Percentiles rank a stretch among this genome's conserved stretches.
Evolutionary conservation across 2,113 vertebrate species (phyloP).

Genomic region (Ageneiosus marmoratus): DNA sequence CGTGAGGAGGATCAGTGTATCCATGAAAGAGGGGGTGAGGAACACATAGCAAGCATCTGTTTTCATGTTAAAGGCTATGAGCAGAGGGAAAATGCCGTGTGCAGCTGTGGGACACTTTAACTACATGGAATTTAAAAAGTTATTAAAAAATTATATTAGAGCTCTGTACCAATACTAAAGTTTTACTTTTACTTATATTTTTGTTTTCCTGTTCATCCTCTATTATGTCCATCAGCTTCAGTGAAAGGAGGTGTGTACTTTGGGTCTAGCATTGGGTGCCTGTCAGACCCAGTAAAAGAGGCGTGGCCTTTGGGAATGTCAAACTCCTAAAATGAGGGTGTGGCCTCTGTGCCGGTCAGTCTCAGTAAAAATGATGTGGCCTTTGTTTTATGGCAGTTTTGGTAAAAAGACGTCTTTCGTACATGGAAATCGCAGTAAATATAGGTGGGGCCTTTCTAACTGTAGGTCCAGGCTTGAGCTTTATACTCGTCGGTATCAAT

Average conservation of each 20-base stretch:
- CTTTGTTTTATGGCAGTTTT: neutral
- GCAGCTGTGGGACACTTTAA: neutral
- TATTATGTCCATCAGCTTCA: neutral
- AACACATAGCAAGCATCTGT: slow-evolving; percentile 45
- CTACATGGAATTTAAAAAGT: neutral
- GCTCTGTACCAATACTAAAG: neutral
- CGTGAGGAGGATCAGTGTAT: slow-evolving; percentile 7
- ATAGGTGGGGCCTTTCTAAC: neutral
- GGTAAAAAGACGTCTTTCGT: neutral
- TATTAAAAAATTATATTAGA: neutral
- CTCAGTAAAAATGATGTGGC: neutral
- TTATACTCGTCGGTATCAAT: neutral
- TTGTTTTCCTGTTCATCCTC: neutral
- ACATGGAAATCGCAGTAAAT: neutral
- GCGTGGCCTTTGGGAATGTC: neutral
- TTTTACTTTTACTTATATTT: neutral
- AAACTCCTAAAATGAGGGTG: no score
- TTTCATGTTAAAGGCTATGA: slow-evolving; percentile 32
- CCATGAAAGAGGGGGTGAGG: slow-evolving; percentile 24
- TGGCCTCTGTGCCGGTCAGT: neutral
- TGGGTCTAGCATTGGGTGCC: neutral
- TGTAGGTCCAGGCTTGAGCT: neutral
- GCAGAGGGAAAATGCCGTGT: slow-evolving; percentile 12
- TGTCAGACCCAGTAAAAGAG: neutral
- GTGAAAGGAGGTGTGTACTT: neutral